Evolutionary conservation across 2,113 vertebrate species (phyloP).

Genomic region (Thunnus thynnus): DNA sequence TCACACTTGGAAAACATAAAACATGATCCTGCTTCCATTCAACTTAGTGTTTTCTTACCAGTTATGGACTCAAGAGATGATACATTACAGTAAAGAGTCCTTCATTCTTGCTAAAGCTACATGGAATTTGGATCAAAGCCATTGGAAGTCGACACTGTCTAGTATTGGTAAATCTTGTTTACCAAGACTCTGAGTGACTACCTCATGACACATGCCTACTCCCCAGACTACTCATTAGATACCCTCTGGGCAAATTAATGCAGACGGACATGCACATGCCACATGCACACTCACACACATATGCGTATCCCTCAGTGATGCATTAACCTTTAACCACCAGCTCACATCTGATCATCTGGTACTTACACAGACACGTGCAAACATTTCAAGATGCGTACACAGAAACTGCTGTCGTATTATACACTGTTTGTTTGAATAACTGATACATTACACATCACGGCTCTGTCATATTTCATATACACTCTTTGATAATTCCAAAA

Average conservation of each 20-base stretch:
- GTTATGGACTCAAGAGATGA: not conserved
- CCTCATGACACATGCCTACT: slow-evolving; percentile 1
- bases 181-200: slow-evolving; percentile 20
- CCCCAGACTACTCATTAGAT: slow-evolving; percentile 59
- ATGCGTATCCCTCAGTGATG: slow-evolving; percentile 10
- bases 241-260: slow-evolving; percentile 28
- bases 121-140: not conserved
- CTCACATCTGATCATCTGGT: not conserved
- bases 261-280: slow-evolving; percentile 19
- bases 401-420: not conserved
- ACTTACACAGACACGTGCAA: slow-evolving; percentile 1
- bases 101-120: not conserved
- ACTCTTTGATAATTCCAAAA: not conserved
- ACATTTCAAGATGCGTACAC: not conserved
- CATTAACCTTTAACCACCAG: slow-evolving; percentile 49
- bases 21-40: not conserved
- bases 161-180: slow-evolving; percentile 27
- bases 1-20: too few relatives aligned
- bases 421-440: not conserved
- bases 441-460: not conserved
- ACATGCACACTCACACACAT: slow-evolving; percentile 23
- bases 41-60: not conserved
- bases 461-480: not conserved
- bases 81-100: not conserved
- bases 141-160: not conserved